phyloP scores from a whole-genome alignment of 2,888 invertebrate genomes.

The Xestia rhomboidea region DNA sequence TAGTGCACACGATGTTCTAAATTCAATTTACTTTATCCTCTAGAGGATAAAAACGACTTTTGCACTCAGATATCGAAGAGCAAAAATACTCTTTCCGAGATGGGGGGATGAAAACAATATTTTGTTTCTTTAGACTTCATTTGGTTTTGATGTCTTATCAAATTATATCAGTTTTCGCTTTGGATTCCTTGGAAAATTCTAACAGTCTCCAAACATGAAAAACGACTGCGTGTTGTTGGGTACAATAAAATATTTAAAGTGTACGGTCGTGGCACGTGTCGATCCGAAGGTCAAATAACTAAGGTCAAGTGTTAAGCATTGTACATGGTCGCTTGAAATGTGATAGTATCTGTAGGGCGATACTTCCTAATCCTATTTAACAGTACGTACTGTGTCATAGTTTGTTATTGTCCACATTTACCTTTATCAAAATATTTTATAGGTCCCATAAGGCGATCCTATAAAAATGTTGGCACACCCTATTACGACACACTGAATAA shows the following conservation, averaged over 20 bases:
- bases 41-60: no score
- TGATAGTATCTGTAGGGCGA: conserved; percentile 35
- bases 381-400: neutral
- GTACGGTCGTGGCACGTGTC: conserved; percentile 34
- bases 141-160: conserved; percentile 24
- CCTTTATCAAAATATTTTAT: neutral
- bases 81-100: no score
- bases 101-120: no score
- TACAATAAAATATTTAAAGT: conserved; percentile 40
- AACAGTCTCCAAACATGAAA: conserved; percentile 1
- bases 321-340: conserved; percentile 53
- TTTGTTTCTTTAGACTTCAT: conserved; percentile 25
- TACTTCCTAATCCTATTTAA: conserved; percentile 50
- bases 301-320: conserved; percentile 61
- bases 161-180: conserved; percentile 18
- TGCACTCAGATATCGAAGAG: no score
- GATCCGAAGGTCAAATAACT: conserved; percentile 58
- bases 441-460: neutral
- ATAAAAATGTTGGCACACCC: neutral
- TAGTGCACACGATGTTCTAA: no score
- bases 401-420: conserved; percentile 5
- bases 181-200: conserved; percentile 13
- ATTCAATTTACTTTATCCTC: no score
- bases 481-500: conserved; percentile 10
- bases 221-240: conserved; percentile 25